Percentiles rank a stretch among this genome's conserved stretches.
Conservation (phyloP, 2,888 invertebrate species). For the Andricus quercusramuli region DNA sequence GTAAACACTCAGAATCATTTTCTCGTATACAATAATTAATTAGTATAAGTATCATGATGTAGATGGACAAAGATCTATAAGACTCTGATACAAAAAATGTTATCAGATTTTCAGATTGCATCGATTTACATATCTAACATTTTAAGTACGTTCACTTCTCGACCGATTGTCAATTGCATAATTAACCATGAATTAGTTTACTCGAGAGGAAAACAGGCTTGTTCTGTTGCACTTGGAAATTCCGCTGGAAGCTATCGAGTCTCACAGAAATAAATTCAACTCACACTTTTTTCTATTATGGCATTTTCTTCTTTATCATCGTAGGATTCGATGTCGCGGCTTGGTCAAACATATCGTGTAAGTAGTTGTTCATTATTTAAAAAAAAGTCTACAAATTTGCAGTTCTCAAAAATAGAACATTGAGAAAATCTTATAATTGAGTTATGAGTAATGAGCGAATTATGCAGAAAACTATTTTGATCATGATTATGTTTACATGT, state of each 20-base stretch:
- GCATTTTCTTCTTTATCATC: too few relatives aligned
- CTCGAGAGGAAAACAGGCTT: neutral
- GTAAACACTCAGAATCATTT: neutral
- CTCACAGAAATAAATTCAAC: constrained; percentile 1
- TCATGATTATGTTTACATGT: too few relatives aligned
- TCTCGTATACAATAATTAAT: neutral
- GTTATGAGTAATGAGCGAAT: too few relatives aligned
- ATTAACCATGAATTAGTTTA: constrained; percentile 8
- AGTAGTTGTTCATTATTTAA: too few relatives aligned
- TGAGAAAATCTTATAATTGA: too few relatives aligned
- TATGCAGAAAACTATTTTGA: too few relatives aligned
- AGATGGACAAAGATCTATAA: constrained; percentile 1
- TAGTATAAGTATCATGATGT: neutral
- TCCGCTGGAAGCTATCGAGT: neutral
- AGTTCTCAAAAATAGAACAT: too few relatives aligned
- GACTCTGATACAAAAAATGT: constrained; percentile 3
- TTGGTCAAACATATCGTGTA: too few relatives aligned
- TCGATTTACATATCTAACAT: neutral
- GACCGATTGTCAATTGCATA: constrained; percentile 29
- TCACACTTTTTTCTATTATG: neutral
- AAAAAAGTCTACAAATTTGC: too few relatives aligned
- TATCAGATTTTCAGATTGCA: neutral
- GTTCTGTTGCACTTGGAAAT: constrained; percentile 12
- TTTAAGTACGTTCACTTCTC: neutral
- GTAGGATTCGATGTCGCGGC: too few relatives aligned